Evolutionary conservation across 2,888 invertebrate species (phyloP).

Genomic region (Xestia xanthographa): DNA sequence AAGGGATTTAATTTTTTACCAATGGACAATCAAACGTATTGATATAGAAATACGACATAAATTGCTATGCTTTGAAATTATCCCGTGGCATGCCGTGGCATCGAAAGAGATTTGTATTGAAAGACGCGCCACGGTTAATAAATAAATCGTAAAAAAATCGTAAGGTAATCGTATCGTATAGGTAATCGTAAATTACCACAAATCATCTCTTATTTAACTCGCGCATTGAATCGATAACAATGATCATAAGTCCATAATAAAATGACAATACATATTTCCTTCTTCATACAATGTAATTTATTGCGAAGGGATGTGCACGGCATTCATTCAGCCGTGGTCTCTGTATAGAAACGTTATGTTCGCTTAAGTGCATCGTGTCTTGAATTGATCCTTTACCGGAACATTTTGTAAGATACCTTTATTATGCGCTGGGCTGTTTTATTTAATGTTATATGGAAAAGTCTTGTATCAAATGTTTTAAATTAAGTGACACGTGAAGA

Average conservation of each 20-base stretch:
- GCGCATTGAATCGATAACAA: conserved; percentile 19
- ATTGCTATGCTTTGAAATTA: too few relatives aligned
- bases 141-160: too few relatives aligned
- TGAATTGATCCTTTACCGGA: conserved; percentile 19
- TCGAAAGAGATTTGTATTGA: too few relatives aligned
- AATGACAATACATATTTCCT: conserved; percentile 46
- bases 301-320: conserved; percentile 41
- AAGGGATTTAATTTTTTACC: too few relatives aligned
- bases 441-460: not conserved
- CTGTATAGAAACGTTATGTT: conserved; percentile 28
- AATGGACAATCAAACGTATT: too few relatives aligned
- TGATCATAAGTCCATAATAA: conserved; percentile 30
- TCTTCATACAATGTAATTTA: conserved; percentile 46
- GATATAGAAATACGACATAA: too few relatives aligned
- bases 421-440: not conserved
- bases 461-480: not conserved
- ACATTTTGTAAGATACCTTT: conserved; percentile 2
- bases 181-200: not conserved
- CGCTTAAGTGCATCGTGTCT: conserved; percentile 20
- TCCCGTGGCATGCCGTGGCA: too few relatives aligned
- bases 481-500: not conserved
- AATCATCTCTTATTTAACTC: not conserved
- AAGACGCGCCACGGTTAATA: too few relatives aligned
- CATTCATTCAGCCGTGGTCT: conserved; percentile 12
- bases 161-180: too few relatives aligned